phyloP scores from a whole-genome alignment of 2,113 vertebrate genomes.

The Reinhardtius hippoglossoides region DNA sequence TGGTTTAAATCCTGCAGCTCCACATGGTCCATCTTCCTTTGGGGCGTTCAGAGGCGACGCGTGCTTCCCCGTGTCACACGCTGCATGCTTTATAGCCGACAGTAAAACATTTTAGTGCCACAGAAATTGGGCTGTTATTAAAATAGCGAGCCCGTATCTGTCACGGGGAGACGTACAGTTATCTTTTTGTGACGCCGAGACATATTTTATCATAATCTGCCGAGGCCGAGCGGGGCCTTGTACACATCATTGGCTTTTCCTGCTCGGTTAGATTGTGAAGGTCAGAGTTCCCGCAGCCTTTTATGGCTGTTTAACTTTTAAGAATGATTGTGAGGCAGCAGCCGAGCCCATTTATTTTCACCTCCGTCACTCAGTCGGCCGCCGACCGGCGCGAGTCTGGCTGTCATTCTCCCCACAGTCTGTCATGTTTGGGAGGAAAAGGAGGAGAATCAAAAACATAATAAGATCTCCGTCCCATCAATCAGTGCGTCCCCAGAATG shows the following conservation, averaged over 20 bases:
- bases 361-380: slow-evolving; percentile 29
- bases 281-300: slow-evolving; percentile 94
- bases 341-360: slow-evolving; percentile 59
- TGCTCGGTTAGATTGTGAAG: slow-evolving; percentile 95
- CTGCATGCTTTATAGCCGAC: slow-evolving; percentile 84
- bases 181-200: slow-evolving; percentile 84
- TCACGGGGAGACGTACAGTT: slow-evolving; percentile 88
- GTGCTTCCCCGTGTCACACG: slow-evolving; percentile 5
- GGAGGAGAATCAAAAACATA: background rate
- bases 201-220: slow-evolving; percentile 97
- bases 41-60: background rate
- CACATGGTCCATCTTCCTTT: slow-evolving; percentile 43
- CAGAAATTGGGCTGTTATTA: slow-evolving; percentile 92
- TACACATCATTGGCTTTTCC: slow-evolving; percentile 96
- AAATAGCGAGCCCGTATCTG: slow-evolving; percentile 87
- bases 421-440: background rate
- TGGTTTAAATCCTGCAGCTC: slow-evolving; percentile 1
- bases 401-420: slow-evolving; percentile 4
- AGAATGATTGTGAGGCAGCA: slow-evolving; percentile 77
- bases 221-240: slow-evolving; percentile 87
- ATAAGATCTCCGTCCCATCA: background rate
- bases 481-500: background rate
- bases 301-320: slow-evolving; percentile 90
- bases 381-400: background rate
- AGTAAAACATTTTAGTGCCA: slow-evolving; percentile 91